Conservation (phyloP, 2,888 invertebrate species). For the Steinernema hermaphroditum region DNA sequence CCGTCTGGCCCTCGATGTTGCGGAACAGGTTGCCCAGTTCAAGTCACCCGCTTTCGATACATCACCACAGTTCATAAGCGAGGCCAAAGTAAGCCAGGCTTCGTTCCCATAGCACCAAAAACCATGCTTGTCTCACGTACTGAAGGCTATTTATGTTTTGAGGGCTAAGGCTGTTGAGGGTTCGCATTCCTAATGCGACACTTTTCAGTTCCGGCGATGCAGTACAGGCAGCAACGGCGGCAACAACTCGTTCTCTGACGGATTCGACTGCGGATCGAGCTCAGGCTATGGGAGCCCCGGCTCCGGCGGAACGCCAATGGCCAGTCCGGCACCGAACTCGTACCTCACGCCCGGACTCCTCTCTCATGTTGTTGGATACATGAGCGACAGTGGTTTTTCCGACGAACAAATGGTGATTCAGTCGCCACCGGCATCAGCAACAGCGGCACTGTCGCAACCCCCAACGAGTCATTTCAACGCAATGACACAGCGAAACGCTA, state of each 20-base stretch:
- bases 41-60: constrained; percentile 15
- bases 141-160: constrained; percentile 7
- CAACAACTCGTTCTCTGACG: not conserved
- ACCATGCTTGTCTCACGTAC: not conserved
- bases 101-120: not conserved
- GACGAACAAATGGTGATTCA: not conserved
- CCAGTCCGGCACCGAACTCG: constrained; percentile 47
- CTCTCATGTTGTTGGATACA: constrained; percentile 24
- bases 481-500: constrained; percentile 5
- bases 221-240: constrained; percentile 12
- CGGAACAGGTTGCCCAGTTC: constrained; percentile 41
- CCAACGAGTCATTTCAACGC: constrained; percentile 18
- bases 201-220: constrained; percentile 1
- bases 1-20: constrained; percentile 60
- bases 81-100: not conserved
- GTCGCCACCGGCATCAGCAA: not conserved
- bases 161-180: too few relatives aligned
- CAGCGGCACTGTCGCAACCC: not conserved
- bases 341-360: constrained; percentile 3
- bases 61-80: not conserved
- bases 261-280: constrained; percentile 55
- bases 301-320: constrained; percentile 56
- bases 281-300: constrained; percentile 64
- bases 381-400: constrained; percentile 22
- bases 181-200: too few relatives aligned